phyloP scores from a whole-genome alignment of 2,113 vertebrate species.

The Podarcis cretensis region DNA sequence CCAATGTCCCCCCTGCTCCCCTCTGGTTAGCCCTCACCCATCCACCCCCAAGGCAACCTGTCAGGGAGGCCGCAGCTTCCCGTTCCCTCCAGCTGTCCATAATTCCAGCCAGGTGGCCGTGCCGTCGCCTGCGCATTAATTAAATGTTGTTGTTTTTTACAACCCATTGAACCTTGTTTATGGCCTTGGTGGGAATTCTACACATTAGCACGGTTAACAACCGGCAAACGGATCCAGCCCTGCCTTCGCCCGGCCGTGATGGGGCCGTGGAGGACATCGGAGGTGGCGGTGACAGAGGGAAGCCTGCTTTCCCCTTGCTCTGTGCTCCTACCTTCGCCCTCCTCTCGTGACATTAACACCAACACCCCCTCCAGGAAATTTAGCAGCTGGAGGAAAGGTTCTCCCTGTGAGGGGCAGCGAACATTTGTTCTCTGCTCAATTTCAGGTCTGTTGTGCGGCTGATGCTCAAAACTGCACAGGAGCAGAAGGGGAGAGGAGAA shows the following conservation, averaged over 20 bases:
- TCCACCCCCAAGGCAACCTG: background rate
- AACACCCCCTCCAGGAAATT: too few relatives aligned
- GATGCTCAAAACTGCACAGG: background rate
- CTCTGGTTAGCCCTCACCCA: background rate
- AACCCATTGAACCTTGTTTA: slow-evolving; percentile 10
- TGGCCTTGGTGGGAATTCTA: slow-evolving; percentile 3
- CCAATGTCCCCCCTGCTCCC: too few relatives aligned
- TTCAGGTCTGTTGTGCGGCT: background rate
- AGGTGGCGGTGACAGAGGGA: too few relatives aligned
- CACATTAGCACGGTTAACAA: background rate
- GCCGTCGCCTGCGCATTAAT: slow-evolving; percentile 7
- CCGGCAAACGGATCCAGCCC: background rate
- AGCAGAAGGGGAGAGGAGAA: background rate
- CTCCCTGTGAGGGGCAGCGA: too few relatives aligned
- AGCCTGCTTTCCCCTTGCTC: too few relatives aligned
- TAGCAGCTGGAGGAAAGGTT: too few relatives aligned
- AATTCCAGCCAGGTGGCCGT: slow-evolving; percentile 1
- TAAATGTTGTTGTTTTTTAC: background rate
- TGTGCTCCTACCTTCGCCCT: too few relatives aligned
- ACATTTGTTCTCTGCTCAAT: background rate
- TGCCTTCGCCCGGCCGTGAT: background rate
- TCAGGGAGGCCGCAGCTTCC: background rate
- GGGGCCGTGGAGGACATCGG: too few relatives aligned
- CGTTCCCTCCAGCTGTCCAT: slow-evolving; percentile 4
- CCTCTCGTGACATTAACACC: too few relatives aligned